These are phyloP conservation scores for Dipodomys merriami DNA, from an alignment of 2,113 vertebrate species.

Conservation along the genomic window DNA sequence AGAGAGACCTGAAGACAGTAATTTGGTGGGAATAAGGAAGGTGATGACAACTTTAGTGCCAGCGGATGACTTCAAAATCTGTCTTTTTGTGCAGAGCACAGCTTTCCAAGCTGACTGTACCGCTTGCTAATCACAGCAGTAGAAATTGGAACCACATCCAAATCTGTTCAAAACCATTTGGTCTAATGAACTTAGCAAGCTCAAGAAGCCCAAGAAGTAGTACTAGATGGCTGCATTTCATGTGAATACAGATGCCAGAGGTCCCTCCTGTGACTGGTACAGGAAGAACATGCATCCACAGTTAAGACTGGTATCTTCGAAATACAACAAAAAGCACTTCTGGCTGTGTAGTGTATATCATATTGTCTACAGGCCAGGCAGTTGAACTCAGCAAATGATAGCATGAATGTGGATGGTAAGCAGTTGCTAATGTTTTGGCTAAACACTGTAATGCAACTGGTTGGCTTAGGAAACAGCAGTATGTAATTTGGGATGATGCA, in stretches of 20 bases:
- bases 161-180: conserved; percentile 31
- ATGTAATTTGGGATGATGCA: not conserved
- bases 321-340: not conserved
- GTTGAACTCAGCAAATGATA: conserved; percentile 34
- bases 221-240: not conserved
- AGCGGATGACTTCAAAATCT: not conserved
- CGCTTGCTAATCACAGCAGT: not conserved
- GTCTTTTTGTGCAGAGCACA: not conserved
- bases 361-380: not conserved
- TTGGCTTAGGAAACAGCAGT: not conserved
- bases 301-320: not conserved
- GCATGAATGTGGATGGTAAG: conserved; percentile 25
- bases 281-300: not conserved
- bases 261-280: not conserved
- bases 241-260: not conserved
- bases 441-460: not conserved
- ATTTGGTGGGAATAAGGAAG: not conserved
- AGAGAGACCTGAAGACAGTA: not conserved
- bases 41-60: not conserved
- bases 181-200: conserved; percentile 42
- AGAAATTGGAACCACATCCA: conserved; percentile 26
- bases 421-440: conserved; percentile 30
- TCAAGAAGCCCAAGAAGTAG: not conserved
- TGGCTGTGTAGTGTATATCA: not conserved
- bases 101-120: not conserved